Conservation (phyloP, 2,888 invertebrate genomes). For the Stenichneumon culpator region DNA sequence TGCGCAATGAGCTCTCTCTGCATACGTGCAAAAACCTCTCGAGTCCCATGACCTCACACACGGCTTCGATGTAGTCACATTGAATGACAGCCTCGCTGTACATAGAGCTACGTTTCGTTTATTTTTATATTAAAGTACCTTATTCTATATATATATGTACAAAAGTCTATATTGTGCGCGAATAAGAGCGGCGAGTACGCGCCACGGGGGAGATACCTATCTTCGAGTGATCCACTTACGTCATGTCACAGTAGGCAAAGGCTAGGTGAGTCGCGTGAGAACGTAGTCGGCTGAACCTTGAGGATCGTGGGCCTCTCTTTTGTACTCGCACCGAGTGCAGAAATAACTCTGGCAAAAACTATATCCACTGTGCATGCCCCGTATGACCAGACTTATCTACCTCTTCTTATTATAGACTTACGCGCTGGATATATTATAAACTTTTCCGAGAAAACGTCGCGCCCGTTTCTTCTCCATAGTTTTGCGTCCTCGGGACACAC, state of each 20-base stretch:
- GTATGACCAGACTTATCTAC: slow-evolving; percentile 33
- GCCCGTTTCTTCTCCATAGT: slow-evolving; percentile 17
- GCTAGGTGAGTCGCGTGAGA: slow-evolving; percentile 65
- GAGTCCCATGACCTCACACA: slow-evolving; percentile 38
- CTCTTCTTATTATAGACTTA: slow-evolving; percentile 25
- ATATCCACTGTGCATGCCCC: slow-evolving; percentile 21
- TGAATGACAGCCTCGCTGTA: background rate
- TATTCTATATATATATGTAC: background rate
- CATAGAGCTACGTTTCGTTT: background rate
- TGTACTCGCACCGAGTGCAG: slow-evolving; percentile 46
- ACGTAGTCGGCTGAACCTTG: slow-evolving; percentile 64
- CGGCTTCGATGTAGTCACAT: slow-evolving; percentile 1
- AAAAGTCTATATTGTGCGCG: background rate
- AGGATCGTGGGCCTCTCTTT: slow-evolving; percentile 53
- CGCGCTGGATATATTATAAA: slow-evolving; percentile 13
- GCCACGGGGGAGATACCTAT: slow-evolving; percentile 47
- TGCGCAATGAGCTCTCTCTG: background rate
- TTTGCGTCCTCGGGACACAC: slow-evolving; percentile 26
- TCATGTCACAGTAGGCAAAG: slow-evolving; percentile 51
- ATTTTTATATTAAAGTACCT: background rate
- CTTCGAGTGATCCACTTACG: slow-evolving; percentile 67
- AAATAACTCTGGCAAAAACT: slow-evolving; percentile 56
- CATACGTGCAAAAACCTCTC: slow-evolving; percentile 1
- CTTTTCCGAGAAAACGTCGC: slow-evolving; percentile 35
- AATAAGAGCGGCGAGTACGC: slow-evolving; percentile 2